Conservation (phyloP, 2,797 vertebrate genomes). For the Orestias chungarensis region DNA sequence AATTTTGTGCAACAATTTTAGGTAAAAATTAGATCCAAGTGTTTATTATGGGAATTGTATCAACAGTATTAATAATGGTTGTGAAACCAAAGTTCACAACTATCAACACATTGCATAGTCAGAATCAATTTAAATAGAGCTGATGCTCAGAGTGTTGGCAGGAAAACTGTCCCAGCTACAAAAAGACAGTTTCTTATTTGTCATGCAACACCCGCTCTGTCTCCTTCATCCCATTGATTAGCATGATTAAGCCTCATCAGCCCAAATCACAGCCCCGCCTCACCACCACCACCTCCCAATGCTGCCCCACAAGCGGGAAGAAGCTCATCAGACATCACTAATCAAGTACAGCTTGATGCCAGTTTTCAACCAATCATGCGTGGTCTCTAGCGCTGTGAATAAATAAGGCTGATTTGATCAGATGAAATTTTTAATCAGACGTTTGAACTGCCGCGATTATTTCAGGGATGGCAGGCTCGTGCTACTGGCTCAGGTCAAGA, state of each 20-base stretch:
- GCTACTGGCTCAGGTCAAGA: constrained; percentile 47
- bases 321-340: constrained; percentile 74
- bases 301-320: constrained; percentile 40
- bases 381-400: constrained; percentile 49
- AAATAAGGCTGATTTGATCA: constrained; percentile 65
- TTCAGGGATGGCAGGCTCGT: constrained; percentile 38
- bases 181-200: constrained; percentile 11
- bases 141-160: constrained; percentile 15
- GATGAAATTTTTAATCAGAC: constrained; percentile 64
- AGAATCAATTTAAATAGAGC: constrained; percentile 21
- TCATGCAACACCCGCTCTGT: constrained; percentile 11
- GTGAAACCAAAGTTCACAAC: constrained; percentile 5
- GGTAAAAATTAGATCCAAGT: background rate
- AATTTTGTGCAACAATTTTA: constrained; percentile 11
- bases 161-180: constrained; percentile 4
- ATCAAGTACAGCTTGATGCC: constrained; percentile 75
- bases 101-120: constrained; percentile 25
- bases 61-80: constrained; percentile 2
- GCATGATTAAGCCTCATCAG: constrained; percentile 78
- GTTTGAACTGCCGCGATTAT: constrained; percentile 35
- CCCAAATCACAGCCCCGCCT: constrained; percentile 63
- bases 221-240: constrained; percentile 68
- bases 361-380: constrained; percentile 71
- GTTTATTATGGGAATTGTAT: constrained; percentile 11
- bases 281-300: background rate